Base-by-base conservation (phyloP, 2,797 vertebrate species). In the Bufotes viridis region DNA sequence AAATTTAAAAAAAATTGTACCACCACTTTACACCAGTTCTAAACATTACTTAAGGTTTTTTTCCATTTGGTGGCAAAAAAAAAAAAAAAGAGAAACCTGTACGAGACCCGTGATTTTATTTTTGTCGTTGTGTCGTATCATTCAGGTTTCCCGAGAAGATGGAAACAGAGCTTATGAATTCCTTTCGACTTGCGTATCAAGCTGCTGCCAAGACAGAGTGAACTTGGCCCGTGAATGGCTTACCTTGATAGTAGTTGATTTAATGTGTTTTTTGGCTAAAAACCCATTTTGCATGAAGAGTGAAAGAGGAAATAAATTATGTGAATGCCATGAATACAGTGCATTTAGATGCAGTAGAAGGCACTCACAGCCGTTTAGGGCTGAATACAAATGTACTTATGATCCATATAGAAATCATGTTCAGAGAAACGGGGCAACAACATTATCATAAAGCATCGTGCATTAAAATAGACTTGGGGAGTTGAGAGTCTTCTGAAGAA, bases 211-310 rank as follows among this genome's bases (percentile, higher is more conserved):
- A 89, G 81, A 70, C 63, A 53, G 79, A 78, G 70, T 61, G 81
- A 82, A 83, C 74, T 83, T 89, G 84, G 72, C 80, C 63, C 29
- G 42, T 84, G 80, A 89, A 83, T 78, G 81, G 81, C 79, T 87
- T 89, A 89, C 85, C 84, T 87, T 89, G 88, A 89, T 87, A 78
- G 80, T 78, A 65, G 80, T 78, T 87, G 84, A 89, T 87, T 75
- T 89, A 89, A 87, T 89, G 88, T 89, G 75, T 89, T 87, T 89
- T 89, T 89, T 89, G 88, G 88, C 88, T 83, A 87, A 86, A 87
- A 82, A 78, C 55, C 74, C 80, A 87, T 70, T 65, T 72, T 87
- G 86, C 81, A 87, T 87, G 75, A 87, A 89, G 74, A 87, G 85
- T 81, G 80, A 87, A 87, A 86, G 83, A 84, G 88, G 63, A 89